Evolutionary conservation across 1,140 invertebrate genomes (phyloP), one percentile per base, ranked within the genome.

Genomic region (Camponotus floridanus): DNA sequence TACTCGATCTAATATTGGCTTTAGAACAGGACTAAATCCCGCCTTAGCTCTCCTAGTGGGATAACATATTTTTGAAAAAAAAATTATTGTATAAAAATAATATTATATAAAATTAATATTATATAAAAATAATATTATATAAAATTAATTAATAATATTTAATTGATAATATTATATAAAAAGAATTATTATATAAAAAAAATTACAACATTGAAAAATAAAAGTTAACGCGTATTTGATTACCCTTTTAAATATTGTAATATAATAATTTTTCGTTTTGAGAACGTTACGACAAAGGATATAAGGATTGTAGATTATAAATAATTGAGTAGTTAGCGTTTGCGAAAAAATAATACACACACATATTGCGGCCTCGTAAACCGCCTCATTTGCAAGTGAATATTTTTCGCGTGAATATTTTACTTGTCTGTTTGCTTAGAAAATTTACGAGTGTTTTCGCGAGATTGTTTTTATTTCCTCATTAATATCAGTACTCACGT

Each of bases 1-100:
- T 55, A 11, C 48, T 70, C 78, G 51, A 80, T 80, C 45, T 26
- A 70, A 70, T 70, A 33, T 21, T 18, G 31, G 31, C 26, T 36
- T 80, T 48, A 26, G 33, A n/a, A 8, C 59, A 39, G 36, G 13
- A 70, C 65, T 80, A 80, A 80, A 3, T 48, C 13, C 21, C 48
- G 62, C 26, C 26, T 26, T 18, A 13, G 3, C 1, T 45, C 42
- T 51, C 48, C 6, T 51, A 18, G 3, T 48, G 48, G 15, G 48
- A 51, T 51, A 51, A 18, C 33, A 5, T 31, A 21, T n/a, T 39
- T 59, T 68, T 64, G 1, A 9, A 18, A 15, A 36, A 31, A 70
- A n/a, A n/a, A n/a, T n/a, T n/a, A n/a, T n/a, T n/a, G n/a, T n/a
- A n/a, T n/a, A n/a, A n/a, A n/a, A n/a, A n/a, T n/a, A n/a, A n/a